These are phyloP conservation scores for Delphinapterus leucas DNA, from an alignment of 2,113 vertebrate genomes.

Conservation along the genomic window DNA sequence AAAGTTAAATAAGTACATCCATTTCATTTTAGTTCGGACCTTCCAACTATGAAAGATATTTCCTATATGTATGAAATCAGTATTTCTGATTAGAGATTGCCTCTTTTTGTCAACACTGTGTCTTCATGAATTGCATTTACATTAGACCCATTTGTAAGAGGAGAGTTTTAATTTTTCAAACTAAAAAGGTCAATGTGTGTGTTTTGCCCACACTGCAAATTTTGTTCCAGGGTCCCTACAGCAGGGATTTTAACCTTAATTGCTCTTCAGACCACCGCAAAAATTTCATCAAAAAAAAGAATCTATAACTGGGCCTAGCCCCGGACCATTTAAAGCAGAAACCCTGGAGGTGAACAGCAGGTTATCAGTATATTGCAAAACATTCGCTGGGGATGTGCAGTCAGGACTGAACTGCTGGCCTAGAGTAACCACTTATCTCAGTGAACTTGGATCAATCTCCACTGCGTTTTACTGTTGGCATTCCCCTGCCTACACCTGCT, in stretches of 20 bases:
- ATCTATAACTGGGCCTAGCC: background rate
- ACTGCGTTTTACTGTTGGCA: background rate
- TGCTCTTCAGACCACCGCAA: background rate
- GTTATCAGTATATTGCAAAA: background rate
- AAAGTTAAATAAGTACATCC: conserved; percentile 47
- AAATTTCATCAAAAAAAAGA: background rate
- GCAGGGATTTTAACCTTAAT: background rate
- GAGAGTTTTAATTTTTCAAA: background rate
- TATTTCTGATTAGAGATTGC: background rate
- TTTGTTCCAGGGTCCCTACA: background rate
- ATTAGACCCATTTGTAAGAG: background rate
- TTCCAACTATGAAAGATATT: conserved; percentile 17
- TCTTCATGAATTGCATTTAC: background rate
- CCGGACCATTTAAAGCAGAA: background rate
- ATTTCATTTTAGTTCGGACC: conserved; percentile 40
- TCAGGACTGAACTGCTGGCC: background rate
- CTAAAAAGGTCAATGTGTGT: background rate
- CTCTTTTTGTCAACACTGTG: background rate
- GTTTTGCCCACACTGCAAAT: background rate
- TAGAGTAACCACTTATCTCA: background rate
- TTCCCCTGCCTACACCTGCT: background rate
- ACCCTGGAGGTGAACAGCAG: background rate
- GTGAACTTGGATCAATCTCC: background rate
- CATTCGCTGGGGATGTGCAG: background rate
- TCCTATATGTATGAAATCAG: background rate